Evolutionary conservation across 1,140 invertebrate genomes (phyloP).

Genomic region (Dendroctonus valens): DNA sequence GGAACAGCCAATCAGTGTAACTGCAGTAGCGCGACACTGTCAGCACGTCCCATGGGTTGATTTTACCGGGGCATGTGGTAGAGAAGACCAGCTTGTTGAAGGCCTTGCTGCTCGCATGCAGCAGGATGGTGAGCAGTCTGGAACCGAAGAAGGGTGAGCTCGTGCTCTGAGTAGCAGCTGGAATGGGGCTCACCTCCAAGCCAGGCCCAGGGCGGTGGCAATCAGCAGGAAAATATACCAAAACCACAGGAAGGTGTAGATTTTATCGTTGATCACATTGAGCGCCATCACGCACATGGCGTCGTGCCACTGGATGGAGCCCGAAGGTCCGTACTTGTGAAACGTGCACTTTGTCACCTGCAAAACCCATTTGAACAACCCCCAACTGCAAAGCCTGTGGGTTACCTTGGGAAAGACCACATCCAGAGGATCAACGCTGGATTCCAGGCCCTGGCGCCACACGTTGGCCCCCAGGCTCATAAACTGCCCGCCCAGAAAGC

Average conservation of each 20-base stretch:
- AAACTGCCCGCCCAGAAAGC: conserved; percentile 75
- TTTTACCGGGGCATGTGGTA: conserved; percentile 59
- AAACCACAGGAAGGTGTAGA: conserved; percentile 81
- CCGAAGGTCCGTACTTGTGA: conserved; percentile 71
- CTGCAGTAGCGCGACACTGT: conserved; percentile 64
- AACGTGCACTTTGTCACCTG: conserved; percentile 78
- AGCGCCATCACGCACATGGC: conserved; percentile 80
- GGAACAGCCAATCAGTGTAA: conserved; percentile 78
- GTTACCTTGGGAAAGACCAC: conserved; percentile 72
- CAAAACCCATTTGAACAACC: background rate
- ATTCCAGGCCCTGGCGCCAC: conserved; percentile 52
- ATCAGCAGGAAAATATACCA: conserved; percentile 75
- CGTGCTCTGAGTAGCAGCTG: background rate
- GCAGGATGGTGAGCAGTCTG: conserved; percentile 55
- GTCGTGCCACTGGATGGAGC: conserved; percentile 70
- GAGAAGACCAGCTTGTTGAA: conserved; percentile 66
- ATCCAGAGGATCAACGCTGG: conserved; percentile 64
- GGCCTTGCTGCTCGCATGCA: conserved; percentile 55
- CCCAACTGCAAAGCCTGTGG: background rate
- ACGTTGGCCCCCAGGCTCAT: conserved; percentile 65
- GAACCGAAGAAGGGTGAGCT: background rate
- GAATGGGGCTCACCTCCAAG: conserved; percentile 56
- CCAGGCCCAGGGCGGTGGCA: conserved; percentile 57
- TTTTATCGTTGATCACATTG: conserved; percentile 86
- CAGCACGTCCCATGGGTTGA: conserved; percentile 63